phyloP scores from a whole-genome alignment of 2,797 vertebrate genomes.

The Myotis planiceps region DNA sequence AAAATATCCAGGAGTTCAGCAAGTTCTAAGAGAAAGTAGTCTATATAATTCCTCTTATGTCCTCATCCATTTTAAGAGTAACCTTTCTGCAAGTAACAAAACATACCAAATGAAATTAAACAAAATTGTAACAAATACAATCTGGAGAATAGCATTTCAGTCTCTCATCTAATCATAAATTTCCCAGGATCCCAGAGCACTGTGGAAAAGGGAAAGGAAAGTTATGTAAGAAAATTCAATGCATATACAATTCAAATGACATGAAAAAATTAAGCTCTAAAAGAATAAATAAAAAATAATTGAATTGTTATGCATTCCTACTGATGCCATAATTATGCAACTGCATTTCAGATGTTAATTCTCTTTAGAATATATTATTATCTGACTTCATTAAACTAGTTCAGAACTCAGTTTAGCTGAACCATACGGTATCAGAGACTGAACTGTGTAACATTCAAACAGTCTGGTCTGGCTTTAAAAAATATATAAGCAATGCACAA shows the following conservation, averaged over 20 bases:
- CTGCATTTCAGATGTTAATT: slow-evolving; percentile 59
- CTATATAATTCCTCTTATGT: background rate
- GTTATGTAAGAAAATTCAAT: background rate
- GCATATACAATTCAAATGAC: slow-evolving; percentile 5
- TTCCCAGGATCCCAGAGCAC: background rate
- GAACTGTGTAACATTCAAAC: slow-evolving; percentile 34
- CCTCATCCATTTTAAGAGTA: background rate
- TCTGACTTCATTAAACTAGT: slow-evolving; percentile 53
- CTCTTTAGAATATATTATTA: slow-evolving; percentile 53
- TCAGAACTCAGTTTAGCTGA: slow-evolving; percentile 25
- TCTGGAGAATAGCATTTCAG: background rate
- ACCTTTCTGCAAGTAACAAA: slow-evolving; percentile 38
- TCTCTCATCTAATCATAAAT: background rate
- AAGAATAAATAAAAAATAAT: slow-evolving; percentile 51
- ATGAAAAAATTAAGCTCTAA: slow-evolving; percentile 11
- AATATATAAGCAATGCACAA: slow-evolving; percentile 29
- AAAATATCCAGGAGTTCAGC: background rate
- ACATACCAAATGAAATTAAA: slow-evolving; percentile 15
- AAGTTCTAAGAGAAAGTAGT: background rate
- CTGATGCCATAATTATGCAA: slow-evolving; percentile 32
- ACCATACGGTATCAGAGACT: slow-evolving; percentile 12
- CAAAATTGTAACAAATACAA: background rate
- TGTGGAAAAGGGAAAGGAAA: background rate
- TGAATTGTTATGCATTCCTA: slow-evolving; percentile 38
- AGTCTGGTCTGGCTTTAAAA: background rate